Conservation (phyloP, 2,888 invertebrate genomes). For the Machimus rusticus region DNA sequence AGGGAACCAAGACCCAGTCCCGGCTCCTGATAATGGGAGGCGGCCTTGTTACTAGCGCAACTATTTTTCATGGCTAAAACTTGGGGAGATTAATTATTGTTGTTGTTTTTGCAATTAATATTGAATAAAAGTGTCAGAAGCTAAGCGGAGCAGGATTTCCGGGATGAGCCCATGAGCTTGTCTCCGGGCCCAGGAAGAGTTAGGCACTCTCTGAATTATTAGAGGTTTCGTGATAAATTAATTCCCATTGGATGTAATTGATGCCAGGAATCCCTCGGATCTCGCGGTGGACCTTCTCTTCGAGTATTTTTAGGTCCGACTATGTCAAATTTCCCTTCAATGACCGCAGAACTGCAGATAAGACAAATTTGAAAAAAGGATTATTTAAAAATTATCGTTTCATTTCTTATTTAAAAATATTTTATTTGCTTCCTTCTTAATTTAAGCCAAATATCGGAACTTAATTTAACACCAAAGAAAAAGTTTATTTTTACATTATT, state of each 20-base stretch:
- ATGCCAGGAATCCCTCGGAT: neutral
- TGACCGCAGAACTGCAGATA: neutral
- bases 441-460: no score
- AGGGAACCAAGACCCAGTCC: neutral
- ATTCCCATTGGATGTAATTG: constrained; percentile 12
- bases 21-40: constrained; percentile 24
- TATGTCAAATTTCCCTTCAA: neutral
- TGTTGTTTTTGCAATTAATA: constrained; percentile 40
- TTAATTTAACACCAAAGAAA: no score
- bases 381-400: neutral
- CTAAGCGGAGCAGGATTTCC: constrained; percentile 9
- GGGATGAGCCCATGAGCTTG: neutral
- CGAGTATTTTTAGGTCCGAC: neutral
- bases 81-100: constrained; percentile 38
- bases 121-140: constrained; percentile 39
- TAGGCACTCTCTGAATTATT: neutral
- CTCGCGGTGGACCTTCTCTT: neutral
- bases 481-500: no score
- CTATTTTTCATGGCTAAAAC: constrained; percentile 34
- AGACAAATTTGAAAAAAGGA: neutral
- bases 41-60: constrained; percentile 32
- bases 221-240: constrained; percentile 29
- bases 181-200: neutral
- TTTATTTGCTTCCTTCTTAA: no score
- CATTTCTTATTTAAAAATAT: neutral